Base-by-base conservation (phyloP, 1,140 invertebrate genomes). In the Delia radicum region DNA sequence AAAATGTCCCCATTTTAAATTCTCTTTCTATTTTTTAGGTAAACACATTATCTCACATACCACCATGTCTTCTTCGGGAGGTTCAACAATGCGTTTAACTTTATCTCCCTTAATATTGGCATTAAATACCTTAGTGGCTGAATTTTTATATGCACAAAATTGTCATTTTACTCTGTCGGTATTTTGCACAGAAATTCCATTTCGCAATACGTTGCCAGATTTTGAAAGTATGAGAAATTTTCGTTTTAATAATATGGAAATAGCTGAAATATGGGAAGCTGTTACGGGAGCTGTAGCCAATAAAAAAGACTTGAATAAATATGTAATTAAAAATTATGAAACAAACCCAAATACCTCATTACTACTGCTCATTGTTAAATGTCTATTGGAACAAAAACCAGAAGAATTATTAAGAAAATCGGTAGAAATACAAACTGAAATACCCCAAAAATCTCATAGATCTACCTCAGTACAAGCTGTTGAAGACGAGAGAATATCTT, bases 101-200 rank as follows among this genome's bases (percentile, higher is more conserved):
- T 62, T 78, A 1, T 82, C 81, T 0, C 81, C 84, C 0, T 29
- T 85, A 55, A 37, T 79, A 24, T 55, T 83, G 76, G 78, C 78
- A 0, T 29, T 86, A 62, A 80, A 84, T 73, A 84, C 81, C 2
- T 75, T 86, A 18, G 83, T 86, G 21, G 83, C 84, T 0, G 85
- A 86, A 73, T 86, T 85, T 55, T 76, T 86, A 13, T 80, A 82
- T 75, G 81, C 79, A 28, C 80, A 86, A 55, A 83, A 85, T 67
- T 86, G 80, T 31, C 85, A 82, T 67, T 83, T 82, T 37, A 79
- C 82, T 5, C 67, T 86, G 2, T 84, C 85, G 3, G 83, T 86
- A 12, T 86, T 80, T 77, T 81, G 81, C 76, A 84, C 79, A 26
- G 85, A 86, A 69, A 77, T 81, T 12, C 83, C 83, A 3, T 80